Evolutionary conservation across 2,113 vertebrate genomes (phyloP).

Genomic region (Daboia siamensis): DNA sequence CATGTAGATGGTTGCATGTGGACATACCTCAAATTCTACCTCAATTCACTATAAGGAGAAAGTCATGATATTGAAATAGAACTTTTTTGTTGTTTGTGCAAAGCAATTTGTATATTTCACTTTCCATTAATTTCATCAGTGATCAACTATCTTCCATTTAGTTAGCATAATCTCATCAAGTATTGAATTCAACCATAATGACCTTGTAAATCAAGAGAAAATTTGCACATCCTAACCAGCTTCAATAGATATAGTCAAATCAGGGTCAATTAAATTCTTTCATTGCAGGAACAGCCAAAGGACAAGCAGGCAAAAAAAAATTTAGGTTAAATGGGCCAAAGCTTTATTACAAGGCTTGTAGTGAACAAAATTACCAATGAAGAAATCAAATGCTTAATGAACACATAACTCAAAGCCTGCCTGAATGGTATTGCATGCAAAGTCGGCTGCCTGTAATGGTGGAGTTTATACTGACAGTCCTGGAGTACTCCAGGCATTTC

Average conservation of each 20-base stretch:
- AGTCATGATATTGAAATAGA: neutral
- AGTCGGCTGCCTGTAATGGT: neutral
- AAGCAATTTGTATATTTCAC: conserved; percentile 12
- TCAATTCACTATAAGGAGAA: neutral
- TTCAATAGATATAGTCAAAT: neutral
- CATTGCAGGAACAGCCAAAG: conserved; percentile 13
- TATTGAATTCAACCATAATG: conserved; percentile 22
- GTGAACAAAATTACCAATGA: neutral
- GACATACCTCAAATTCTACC: neutral
- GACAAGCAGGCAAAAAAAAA: neutral
- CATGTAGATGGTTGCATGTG: neutral
- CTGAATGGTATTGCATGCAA: neutral
- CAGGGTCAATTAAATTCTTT: conserved; percentile 1
- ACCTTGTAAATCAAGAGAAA: conserved; percentile 28
- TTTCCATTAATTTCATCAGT: conserved; percentile 9
- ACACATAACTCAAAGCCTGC: neutral
- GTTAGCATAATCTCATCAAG: conserved; percentile 19
- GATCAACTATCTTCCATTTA: conserved; percentile 20
- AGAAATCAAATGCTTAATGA: conserved; percentile 3
- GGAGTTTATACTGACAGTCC: neutral
- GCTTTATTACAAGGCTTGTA: conserved; percentile 4
- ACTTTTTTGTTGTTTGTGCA: neutral
- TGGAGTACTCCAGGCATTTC: neutral
- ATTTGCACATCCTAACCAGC: conserved; percentile 1
- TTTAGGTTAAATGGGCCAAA: conserved; percentile 6